Evolutionary conservation across 2,888 invertebrate species (phyloP), one percentile per base, ranked within the genome.

Genomic region (Phalangium opilio): DNA sequence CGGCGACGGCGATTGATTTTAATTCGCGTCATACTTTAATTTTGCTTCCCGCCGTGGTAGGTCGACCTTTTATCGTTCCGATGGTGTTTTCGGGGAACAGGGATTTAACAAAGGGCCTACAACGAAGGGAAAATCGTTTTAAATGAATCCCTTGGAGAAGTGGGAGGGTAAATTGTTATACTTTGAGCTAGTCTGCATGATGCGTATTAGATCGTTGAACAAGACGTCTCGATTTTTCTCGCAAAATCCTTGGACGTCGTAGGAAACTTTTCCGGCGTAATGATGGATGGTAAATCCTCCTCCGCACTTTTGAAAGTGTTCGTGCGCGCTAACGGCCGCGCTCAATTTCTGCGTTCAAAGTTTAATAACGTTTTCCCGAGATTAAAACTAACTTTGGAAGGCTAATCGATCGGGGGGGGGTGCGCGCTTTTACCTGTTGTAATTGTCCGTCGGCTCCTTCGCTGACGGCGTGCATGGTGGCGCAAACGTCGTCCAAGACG

Each of bases 211-310:
- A 61, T 79, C 79, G 44, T 70, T 65, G 58, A 76, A 76, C 14
- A 79, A 67, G 18, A 78, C 76, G 62, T 79, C 79, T 33, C 78
- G 67, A 63, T 79, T 79, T 56, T 74, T 70, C 59, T 79, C 78
- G 64, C 78, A 78, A 61, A 79, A 79, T 12, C 76, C 75, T 20
- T 75, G 73, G 8, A 73, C 73, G 55, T 73, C 70, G 62, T 79
- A 79, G 10, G 61, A 58, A 41, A 72, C 71, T 67, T 74, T 72
- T n/a, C 78, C 79, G 17, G 79, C 79, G 61, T 79, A 79, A 61
- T 79, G 79, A 53, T 73, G 72, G 49, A 79, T 70, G 19, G 75
- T 64, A 59, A 79, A 79, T 38, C 72, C 73, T 21, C 70, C 69
- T 46, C 67, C 69, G 40, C 70, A 69, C 19, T 64, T 66, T 55